Conservation (phyloP, 2,797 vertebrate genomes). For the Zalophus californianus region DNA sequence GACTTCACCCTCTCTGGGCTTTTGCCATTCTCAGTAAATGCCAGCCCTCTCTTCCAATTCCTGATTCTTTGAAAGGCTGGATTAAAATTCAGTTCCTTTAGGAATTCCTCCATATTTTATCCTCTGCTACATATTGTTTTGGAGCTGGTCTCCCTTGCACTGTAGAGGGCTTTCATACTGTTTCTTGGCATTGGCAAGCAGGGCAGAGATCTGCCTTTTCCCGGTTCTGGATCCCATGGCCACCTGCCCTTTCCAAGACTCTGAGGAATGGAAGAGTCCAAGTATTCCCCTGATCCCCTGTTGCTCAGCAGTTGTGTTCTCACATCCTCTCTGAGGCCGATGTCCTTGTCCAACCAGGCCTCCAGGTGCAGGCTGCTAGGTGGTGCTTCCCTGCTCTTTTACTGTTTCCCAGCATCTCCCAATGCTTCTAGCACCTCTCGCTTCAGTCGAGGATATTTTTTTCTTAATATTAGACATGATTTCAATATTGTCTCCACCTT, state of each 20-base stretch:
- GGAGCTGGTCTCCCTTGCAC: background rate
- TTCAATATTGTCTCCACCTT: background rate
- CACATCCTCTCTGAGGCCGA: background rate
- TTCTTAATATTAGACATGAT: background rate
- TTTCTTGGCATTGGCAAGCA: background rate
- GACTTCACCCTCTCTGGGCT: background rate
- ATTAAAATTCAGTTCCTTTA: conserved; percentile 12
- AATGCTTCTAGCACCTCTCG: background rate
- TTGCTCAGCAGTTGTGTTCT: background rate
- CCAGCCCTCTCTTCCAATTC: background rate
- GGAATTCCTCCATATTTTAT: background rate
- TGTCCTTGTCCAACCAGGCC: background rate
- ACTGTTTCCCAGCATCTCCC: background rate
- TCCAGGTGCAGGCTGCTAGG: background rate
- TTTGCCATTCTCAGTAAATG: background rate
- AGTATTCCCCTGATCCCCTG: background rate
- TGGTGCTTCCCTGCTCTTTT: background rate
- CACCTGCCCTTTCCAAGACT: background rate
- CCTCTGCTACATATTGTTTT: background rate
- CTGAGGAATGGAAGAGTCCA: background rate
- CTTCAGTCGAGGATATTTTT: background rate
- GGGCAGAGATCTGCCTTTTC: background rate
- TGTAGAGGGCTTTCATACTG: background rate
- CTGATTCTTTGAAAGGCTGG: background rate
- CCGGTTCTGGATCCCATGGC: background rate